phyloP scores from a whole-genome alignment of 1,140 invertebrate species.

The Drosophila nigrodunni region DNA sequence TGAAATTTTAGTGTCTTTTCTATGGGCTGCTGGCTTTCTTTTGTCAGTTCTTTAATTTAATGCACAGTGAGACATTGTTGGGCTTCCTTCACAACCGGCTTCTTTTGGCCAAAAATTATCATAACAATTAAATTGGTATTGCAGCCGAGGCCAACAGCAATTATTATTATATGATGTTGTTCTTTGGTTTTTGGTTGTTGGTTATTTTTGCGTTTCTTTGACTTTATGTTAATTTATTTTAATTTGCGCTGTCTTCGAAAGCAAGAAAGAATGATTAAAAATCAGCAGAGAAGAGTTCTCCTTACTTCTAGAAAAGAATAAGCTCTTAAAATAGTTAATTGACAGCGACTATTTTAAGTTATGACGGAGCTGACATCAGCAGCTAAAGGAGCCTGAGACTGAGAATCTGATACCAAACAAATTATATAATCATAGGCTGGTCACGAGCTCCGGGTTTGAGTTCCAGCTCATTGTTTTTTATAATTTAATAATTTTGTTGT shows the following conservation, averaged over 20 bases:
- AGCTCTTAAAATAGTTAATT: constrained; percentile 74
- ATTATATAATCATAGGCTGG: constrained; percentile 74
- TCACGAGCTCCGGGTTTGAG: constrained; percentile 25
- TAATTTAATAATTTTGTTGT: too few species aligned
- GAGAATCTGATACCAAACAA: constrained; percentile 48
- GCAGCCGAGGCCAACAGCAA: constrained; percentile 49
- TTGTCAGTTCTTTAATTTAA: constrained; percentile 44
- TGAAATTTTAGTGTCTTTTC: background rate
- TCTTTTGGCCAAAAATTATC: constrained; percentile 60
- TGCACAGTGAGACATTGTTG: constrained; percentile 17
- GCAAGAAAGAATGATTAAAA: constrained; percentile 62
- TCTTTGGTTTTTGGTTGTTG: constrained; percentile 17
- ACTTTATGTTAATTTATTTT: constrained; percentile 78
- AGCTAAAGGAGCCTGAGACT: constrained; percentile 55
- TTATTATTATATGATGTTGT: constrained; percentile 57
- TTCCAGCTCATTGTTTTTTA: constrained; percentile 7
- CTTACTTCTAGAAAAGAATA: constrained; percentile 26
- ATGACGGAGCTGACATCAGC: constrained; percentile 71
- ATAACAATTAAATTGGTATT: constrained; percentile 70
- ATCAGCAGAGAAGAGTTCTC: constrained; percentile 50
- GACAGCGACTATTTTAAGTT: constrained; percentile 79
- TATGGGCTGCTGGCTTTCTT: constrained; percentile 44
- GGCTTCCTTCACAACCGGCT: constrained; percentile 32
- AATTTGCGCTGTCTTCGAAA: constrained; percentile 52
- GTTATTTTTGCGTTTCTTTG: constrained; percentile 36